Conservation (phyloP, 1,140 invertebrate genomes). For the Heterodera schachtii region DNA sequence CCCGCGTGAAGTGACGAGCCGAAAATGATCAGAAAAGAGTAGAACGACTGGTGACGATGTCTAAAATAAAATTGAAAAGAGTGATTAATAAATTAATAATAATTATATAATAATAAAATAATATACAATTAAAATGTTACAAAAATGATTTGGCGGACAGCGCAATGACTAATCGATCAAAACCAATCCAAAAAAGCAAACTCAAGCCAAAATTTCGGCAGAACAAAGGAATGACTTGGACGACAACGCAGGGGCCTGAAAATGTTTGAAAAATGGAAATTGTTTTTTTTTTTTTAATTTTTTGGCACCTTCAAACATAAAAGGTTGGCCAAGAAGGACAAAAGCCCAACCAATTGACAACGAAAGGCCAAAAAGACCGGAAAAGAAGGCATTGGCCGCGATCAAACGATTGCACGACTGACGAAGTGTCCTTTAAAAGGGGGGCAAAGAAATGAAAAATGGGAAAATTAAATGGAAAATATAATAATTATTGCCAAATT, state of each 20-base stretch:
- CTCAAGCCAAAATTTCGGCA: not conserved
- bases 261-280: not conserved
- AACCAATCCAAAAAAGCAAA: constrained; percentile 6
- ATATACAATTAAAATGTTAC: not conserved
- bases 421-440: not conserved
- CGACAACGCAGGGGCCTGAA: not conserved
- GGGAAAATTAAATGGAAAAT: not conserved
- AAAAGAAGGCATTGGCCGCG: constrained; percentile 13
- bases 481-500: not conserved
- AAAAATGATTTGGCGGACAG: not conserved
- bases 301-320: not conserved
- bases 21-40: not conserved
- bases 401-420: constrained; percentile 7
- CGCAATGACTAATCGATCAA: not conserved
- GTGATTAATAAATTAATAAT: not conserved
- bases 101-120: too few species aligned
- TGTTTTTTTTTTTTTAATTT: not conserved
- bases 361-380: constrained; percentile 9
- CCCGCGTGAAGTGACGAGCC: not conserved
- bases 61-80: not conserved
- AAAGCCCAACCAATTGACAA: constrained; percentile 8
- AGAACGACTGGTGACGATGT: not conserved
- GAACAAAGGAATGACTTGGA: not conserved
- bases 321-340: not conserved
- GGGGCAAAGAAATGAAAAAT: not conserved